Conservation (phyloP, 1,140 invertebrate species). For the Muscidifurax raptorellus region DNA sequence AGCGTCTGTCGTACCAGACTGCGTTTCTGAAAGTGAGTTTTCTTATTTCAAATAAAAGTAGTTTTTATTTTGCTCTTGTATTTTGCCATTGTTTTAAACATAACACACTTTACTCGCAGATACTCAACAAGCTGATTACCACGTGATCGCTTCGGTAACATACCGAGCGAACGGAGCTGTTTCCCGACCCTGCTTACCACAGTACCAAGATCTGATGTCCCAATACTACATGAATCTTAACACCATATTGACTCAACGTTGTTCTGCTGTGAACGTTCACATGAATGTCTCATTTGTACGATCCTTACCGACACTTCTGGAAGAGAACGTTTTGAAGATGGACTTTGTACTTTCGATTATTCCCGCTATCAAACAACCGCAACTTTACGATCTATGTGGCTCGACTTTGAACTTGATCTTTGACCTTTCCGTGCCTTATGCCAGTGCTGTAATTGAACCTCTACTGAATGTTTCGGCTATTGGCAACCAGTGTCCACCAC, state of each 20-base stretch:
- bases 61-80: background rate
- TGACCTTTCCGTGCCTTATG: constrained; percentile 93
- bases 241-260: constrained; percentile 89
- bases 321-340: constrained; percentile 90
- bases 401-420: constrained; percentile 95
- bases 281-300: constrained; percentile 95
- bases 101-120: constrained; percentile 76
- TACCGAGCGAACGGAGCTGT: constrained; percentile 94
- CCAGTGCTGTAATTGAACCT: constrained; percentile 92
- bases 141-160: constrained; percentile 90
- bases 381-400: constrained; percentile 95
- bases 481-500: constrained; percentile 92
- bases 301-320: constrained; percentile 83
- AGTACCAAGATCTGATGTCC: constrained; percentile 89
- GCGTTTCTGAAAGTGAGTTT: constrained; percentile 89
- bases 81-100: background rate
- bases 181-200: constrained; percentile 86
- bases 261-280: constrained; percentile 95
- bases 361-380: constrained; percentile 89
- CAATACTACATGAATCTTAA: constrained; percentile 90
- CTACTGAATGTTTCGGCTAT: constrained; percentile 91
- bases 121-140: constrained; percentile 94
- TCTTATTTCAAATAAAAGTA: background rate
- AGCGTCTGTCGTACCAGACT: constrained; percentile 92
- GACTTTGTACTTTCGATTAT: constrained; percentile 92